phyloP scores from a whole-genome alignment of 2,113 vertebrate genomes.

The Melanocharis versteri region DNA sequence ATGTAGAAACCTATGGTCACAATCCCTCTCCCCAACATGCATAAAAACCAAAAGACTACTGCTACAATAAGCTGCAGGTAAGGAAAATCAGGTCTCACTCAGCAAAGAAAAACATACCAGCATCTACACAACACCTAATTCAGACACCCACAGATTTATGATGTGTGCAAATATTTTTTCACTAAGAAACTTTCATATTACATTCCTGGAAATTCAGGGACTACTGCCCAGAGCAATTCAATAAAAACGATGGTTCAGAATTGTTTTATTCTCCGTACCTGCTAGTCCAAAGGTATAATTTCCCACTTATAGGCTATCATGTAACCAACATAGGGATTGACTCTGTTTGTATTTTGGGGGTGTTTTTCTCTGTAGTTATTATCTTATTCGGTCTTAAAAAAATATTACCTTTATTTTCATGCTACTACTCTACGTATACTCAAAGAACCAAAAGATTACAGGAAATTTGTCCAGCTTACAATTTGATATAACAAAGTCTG shows the following conservation, averaged over 20 bases:
- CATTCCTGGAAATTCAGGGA: not conserved
- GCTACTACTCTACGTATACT: not conserved
- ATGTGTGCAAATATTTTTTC: not conserved
- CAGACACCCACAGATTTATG: not conserved
- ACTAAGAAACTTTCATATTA: not conserved
- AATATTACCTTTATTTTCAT: not conserved
- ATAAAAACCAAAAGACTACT: not conserved
- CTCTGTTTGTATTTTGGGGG: not conserved
- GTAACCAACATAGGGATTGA: not conserved
- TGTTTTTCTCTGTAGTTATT: not conserved
- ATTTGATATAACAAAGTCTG: not conserved
- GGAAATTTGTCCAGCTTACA: not conserved
- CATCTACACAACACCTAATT: not conserved
- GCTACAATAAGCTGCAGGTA: not conserved
- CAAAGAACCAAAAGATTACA: not conserved
- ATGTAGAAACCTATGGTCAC: not conserved
- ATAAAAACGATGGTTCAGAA: not conserved
- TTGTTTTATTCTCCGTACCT: not conserved
- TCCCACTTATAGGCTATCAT: not conserved
- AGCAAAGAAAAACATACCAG: not conserved
- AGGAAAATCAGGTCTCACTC: not conserved
- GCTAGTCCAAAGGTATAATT: not conserved
- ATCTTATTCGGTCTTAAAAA: not conserved
- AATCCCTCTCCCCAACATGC: not conserved
- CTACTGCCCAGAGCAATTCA: not conserved